Evolutionary conservation across 2,888 invertebrate genomes (phyloP).

Genomic region (Onchidella celtica): DNA sequence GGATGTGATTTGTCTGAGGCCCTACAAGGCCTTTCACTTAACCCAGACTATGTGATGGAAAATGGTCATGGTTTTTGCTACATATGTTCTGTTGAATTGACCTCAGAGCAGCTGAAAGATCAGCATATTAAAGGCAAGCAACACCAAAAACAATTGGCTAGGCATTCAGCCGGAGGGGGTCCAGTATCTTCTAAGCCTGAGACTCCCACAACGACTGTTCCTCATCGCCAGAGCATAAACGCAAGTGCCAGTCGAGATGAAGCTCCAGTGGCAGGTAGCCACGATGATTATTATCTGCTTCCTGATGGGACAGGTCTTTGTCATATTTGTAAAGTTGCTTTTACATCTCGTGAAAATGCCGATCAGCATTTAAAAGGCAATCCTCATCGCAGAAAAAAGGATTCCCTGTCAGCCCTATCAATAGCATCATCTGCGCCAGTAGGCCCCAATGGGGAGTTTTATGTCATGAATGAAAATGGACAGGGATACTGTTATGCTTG

Average conservation of each 20-base stretch:
- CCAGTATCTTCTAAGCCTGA: too few relatives aligned
- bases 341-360: not conserved
- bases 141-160: conserved; percentile 12
- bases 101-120: not conserved
- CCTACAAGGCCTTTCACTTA: too few relatives aligned
- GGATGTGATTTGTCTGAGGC: too few relatives aligned
- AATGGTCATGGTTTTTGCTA: not conserved
- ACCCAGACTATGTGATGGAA: not conserved
- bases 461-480: not conserved
- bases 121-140: conserved; percentile 7
- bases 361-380: not conserved
- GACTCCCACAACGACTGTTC: not conserved
- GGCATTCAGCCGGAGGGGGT: not conserved
- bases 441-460: conserved; percentile 3
- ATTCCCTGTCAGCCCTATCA: not conserved
- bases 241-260: not conserved
- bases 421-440: not conserved
- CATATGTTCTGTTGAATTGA: not conserved
- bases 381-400: not conserved
- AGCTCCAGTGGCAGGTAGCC: not conserved
- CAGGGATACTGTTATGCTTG: not conserved
- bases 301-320: not conserved
- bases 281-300: not conserved
- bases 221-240: too few relatives aligned
- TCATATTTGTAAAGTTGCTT: not conserved